A percentile compares a stretch with the other conserved stretches of the same genome.
Evolutionary conservation across 1,140 invertebrate genomes (phyloP).

Genomic region (Drosophila tani): DNA sequence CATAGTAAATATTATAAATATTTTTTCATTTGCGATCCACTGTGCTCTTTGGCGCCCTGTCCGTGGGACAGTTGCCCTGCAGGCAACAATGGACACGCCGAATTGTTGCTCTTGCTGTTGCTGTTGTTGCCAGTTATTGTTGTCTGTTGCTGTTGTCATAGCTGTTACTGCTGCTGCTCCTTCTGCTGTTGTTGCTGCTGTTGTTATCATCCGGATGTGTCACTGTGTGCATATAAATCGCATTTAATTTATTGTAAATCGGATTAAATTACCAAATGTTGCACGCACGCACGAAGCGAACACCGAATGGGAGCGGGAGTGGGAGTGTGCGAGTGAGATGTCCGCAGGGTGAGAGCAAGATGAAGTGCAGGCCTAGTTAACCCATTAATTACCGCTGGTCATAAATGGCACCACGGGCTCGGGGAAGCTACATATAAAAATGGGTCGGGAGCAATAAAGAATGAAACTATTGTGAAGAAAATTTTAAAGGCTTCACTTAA

Average conservation of each 20-base stretch:
- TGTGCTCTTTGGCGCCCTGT: slow-evolving; percentile 1
- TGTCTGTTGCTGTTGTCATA: slow-evolving; percentile 36
- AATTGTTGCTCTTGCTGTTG: slow-evolving; percentile 48
- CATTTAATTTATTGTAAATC: slow-evolving; percentile 84
- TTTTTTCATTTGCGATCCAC: slow-evolving; percentile 7
- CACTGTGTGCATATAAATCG: slow-evolving; percentile 83
- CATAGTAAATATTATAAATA: not conserved
- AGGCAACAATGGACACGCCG: slow-evolving; percentile 71
- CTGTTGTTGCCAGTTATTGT: slow-evolving; percentile 45
- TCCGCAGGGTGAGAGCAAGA: not conserved
- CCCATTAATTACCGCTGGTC: slow-evolving; percentile 12
- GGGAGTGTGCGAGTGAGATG: slow-evolving; percentile 1
- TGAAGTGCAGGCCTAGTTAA: slow-evolving; percentile 33
- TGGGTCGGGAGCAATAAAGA: no score
- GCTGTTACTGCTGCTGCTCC: slow-evolving; percentile 23
- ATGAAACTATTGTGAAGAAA: no score
- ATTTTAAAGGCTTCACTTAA: no score
- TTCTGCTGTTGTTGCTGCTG: slow-evolving; percentile 38
- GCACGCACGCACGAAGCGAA: slow-evolving; percentile 59
- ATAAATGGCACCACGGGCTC: not conserved
- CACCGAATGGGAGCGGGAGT: not conserved
- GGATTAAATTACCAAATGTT: slow-evolving; percentile 84
- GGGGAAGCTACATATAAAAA: not conserved
- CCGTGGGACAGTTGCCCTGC: slow-evolving; percentile 14
- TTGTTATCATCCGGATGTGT: slow-evolving; percentile 83